These are phyloP conservation scores for Hanleya hanleyi DNA, from an alignment of 2,888 invertebrate genomes.

Conservation along the genomic window DNA sequence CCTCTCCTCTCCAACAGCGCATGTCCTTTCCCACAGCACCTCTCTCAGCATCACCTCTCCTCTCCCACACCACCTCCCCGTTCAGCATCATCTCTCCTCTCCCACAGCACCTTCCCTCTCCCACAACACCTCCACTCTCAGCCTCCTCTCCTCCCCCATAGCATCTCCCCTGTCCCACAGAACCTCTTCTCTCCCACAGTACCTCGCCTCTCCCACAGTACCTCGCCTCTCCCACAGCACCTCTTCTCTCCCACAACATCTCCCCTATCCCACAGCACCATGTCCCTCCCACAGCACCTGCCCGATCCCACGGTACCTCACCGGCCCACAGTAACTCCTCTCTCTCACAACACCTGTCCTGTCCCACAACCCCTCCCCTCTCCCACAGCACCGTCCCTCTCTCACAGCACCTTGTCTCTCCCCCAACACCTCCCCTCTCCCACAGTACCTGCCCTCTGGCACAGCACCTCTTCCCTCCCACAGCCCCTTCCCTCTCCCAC, in stretches of 20 bases:
- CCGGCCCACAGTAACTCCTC: neutral
- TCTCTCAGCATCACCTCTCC: neutral
- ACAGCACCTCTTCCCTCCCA: neutral
- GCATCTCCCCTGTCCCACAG: no score
- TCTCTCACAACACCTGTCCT: neutral
- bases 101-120: no score
- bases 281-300: neutral
- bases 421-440: no score
- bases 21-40: no score
- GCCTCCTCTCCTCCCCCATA: neutral
- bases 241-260: no score
- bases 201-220: no score
- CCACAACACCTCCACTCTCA: no score
- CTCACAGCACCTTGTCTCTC: no score
- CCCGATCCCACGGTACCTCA: neutral
- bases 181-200: neutral
- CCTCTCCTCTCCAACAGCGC: no score
- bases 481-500: neutral
- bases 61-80: neutral
- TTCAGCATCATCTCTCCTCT: neutral
- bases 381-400: neutral
- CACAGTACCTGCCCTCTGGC: neutral
- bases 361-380: neutral
- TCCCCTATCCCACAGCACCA: neutral
- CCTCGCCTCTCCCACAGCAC: no score